Conservation (phyloP, 2,113 vertebrate genomes). For the Paedocypris sp. region DNA sequence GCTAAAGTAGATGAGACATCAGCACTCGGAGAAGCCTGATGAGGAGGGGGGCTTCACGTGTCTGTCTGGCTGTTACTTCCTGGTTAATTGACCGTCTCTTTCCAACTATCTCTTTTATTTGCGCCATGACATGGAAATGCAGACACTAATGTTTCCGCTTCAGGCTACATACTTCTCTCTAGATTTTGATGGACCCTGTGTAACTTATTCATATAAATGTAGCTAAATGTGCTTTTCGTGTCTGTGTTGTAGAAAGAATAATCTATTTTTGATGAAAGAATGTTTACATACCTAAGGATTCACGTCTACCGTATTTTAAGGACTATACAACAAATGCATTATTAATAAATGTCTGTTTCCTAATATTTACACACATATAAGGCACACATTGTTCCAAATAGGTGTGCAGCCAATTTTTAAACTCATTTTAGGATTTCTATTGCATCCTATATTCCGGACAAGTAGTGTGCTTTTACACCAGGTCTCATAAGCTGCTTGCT, state of each 20-base stretch:
- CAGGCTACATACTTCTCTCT: neutral
- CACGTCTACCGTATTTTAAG: no score
- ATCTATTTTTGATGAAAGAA: no score
- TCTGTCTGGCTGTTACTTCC: slow-evolving; percentile 29
- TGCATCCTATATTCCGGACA: no score
- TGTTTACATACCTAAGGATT: no score
- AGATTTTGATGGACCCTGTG: neutral
- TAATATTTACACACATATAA: no score
- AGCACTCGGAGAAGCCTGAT: slow-evolving; percentile 8
- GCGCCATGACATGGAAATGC: slow-evolving; percentile 22
- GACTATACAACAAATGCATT: no score
- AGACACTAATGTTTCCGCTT: neutral
- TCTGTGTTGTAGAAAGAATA: neutral
- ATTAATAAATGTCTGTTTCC: no score
- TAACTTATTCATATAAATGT: neutral
- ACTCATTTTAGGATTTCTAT: no score
- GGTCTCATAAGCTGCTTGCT: no score
- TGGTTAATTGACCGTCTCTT: slow-evolving; percentile 31
- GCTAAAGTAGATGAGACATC: slow-evolving; percentile 17
- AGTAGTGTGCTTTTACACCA: no score
- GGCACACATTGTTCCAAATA: no score
- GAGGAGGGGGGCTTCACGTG: neutral
- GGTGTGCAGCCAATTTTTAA: no score
- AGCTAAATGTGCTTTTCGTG: neutral
- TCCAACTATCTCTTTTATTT: slow-evolving; percentile 10